Evolutionary conservation across 2,888 invertebrate species (phyloP).

Genomic region (Tinea trinotella): DNA sequence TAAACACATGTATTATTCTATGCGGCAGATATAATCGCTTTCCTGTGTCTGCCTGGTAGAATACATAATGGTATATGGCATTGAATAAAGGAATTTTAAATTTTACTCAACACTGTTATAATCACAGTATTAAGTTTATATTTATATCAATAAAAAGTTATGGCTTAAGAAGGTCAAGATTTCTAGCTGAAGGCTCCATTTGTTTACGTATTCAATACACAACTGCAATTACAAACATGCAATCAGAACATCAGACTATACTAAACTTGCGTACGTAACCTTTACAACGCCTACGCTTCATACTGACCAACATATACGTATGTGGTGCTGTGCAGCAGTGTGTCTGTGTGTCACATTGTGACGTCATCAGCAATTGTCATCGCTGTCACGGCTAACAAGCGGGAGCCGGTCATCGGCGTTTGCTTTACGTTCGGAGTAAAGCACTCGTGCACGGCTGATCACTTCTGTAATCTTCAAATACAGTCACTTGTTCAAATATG

Average conservation of each 20-base stretch:
- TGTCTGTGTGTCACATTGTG: conserved; percentile 34
- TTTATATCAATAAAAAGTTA: neutral
- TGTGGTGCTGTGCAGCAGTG: conserved; percentile 24
- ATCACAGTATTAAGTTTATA: neutral
- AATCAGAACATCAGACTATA: conserved; percentile 10
- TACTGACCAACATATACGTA: conserved; percentile 5
- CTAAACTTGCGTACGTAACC: conserved; percentile 14
- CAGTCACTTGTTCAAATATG: neutral
- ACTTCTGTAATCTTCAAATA: neutral
- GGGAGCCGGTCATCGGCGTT: conserved; percentile 43
- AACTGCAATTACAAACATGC: conserved; percentile 9
- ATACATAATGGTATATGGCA: neutral
- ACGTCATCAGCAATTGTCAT: conserved; percentile 66
- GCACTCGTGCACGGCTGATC: conserved; percentile 12
- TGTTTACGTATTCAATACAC: conserved; percentile 11
- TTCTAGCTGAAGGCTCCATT: neutral
- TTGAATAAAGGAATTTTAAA: neutral
- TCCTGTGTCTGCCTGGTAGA: neutral
- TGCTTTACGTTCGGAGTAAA: conserved; percentile 30
- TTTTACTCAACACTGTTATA: neutral
- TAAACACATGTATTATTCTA: conserved; percentile 1
- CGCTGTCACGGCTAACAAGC: conserved; percentile 63
- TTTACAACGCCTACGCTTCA: conserved; percentile 15
- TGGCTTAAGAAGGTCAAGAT: neutral
- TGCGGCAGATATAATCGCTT: conserved; percentile 1